Evolutionary conservation across 1,140 invertebrate genomes (phyloP).

Genomic region (Lordiphosa collinella): DNA sequence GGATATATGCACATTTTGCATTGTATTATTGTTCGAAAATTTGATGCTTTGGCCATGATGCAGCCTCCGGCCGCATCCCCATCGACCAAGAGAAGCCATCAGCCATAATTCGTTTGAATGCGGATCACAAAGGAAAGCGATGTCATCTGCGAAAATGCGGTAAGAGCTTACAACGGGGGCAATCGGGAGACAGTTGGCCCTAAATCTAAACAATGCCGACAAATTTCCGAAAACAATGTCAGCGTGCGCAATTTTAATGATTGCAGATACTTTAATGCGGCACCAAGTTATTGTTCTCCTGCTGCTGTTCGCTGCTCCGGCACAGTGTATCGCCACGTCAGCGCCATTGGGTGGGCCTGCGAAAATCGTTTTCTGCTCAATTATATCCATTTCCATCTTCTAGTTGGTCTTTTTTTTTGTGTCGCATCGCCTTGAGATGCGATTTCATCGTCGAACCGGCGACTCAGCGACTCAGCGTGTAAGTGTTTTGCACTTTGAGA

Average conservation of each 20-base stretch:
- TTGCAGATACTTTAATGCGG: slow-evolving; percentile 77
- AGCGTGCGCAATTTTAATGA: slow-evolving; percentile 75
- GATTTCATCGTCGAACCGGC: slow-evolving; percentile 1
- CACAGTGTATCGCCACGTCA: slow-evolving; percentile 3
- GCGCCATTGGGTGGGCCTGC: not conserved
- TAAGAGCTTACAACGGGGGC: slow-evolving; percentile 6
- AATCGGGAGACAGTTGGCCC: slow-evolving; percentile 9
- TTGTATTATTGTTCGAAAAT: slow-evolving; percentile 34
- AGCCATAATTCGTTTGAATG: slow-evolving; percentile 51
- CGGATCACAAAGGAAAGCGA: slow-evolving; percentile 47
- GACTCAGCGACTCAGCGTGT: slow-evolving; percentile 8
- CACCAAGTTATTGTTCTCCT: slow-evolving; percentile 68
- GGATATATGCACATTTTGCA: slow-evolving; percentile 29
- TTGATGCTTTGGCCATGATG: slow-evolving; percentile 10
- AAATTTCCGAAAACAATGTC: slow-evolving; percentile 65
- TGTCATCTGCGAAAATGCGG: slow-evolving; percentile 41
- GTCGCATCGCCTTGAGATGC: slow-evolving; percentile 10
- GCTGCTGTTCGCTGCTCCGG: slow-evolving; percentile 22
- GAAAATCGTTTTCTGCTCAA: not conserved
- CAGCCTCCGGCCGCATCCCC: slow-evolving; percentile 24
- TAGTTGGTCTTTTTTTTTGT: slow-evolving; percentile 1
- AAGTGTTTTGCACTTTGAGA: slow-evolving; percentile 51
- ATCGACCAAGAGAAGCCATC: slow-evolving; percentile 17
- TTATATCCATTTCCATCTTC: not conserved
- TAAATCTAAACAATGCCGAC: slow-evolving; percentile 56